Conservation (phyloP, 2,888 invertebrate genomes). For the Drosophila peninsularis region DNA sequence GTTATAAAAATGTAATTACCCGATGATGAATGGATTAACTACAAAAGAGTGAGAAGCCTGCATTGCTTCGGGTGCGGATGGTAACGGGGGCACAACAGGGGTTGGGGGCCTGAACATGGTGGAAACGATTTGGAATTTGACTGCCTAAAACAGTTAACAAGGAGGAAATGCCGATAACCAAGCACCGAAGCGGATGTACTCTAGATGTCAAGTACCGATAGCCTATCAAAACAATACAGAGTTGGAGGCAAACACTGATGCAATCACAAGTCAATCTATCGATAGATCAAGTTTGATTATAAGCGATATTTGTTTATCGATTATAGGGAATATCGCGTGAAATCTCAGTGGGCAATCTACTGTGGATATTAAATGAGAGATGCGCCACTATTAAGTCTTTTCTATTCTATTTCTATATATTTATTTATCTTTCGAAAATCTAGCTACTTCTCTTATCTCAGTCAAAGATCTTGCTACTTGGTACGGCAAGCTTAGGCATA, state of each 20-base stretch:
- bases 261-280: slow-evolving; percentile 5
- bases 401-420: too few species aligned
- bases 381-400: too few species aligned
- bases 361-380: too few species aligned
- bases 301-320: too few species aligned
- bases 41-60: slow-evolving; percentile 72
- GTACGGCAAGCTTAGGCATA: not conserved
- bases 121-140: slow-evolving; percentile 60
- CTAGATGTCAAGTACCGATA: slow-evolving; percentile 20
- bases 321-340: not conserved
- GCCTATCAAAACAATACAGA: slow-evolving; percentile 1
- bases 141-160: slow-evolving; percentile 55
- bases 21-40: slow-evolving; percentile 81
- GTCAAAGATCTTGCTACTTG: not conserved
- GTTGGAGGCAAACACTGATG: not conserved
- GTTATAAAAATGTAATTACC: slow-evolving; percentile 81
- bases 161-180: slow-evolving; percentile 28
- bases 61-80: slow-evolving; percentile 70
- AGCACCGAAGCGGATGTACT: slow-evolving; percentile 35
- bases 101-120: slow-evolving; percentile 27
- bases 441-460: not conserved
- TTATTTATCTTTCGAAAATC: too few species aligned
- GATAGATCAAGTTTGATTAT: not conserved
- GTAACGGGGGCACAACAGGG: slow-evolving; percentile 17
- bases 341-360: too few species aligned